Evolutionary conservation across 2,888 invertebrate species (phyloP).

Genomic region (Acleris holmiana): DNA sequence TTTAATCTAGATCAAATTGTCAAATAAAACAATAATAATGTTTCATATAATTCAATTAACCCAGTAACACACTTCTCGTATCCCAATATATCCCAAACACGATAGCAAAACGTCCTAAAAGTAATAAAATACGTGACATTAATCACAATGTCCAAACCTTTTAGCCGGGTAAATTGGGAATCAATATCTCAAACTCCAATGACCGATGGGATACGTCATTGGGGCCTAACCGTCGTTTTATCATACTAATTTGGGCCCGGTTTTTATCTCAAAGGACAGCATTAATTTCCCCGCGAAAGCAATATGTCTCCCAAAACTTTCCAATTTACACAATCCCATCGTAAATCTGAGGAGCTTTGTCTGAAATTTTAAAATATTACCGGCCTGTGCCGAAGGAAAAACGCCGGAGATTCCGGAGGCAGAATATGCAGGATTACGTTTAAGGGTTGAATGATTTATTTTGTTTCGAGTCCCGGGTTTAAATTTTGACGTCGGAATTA

Average conservation of each 20-base stretch:
- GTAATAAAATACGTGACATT: constrained; percentile 35
- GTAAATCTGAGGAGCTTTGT: constrained; percentile 71
- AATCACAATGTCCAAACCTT: constrained; percentile 34
- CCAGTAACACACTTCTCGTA: constrained; percentile 2
- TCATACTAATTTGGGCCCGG: constrained; percentile 38
- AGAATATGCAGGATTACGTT: constrained; percentile 51
- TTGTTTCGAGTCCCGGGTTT: constrained; percentile 42
- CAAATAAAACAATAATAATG: too few species aligned
- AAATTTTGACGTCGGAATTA: constrained; percentile 18
- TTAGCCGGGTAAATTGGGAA: constrained; percentile 34
- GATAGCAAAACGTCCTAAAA: constrained; percentile 23
- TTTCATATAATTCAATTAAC: constrained; percentile 17
- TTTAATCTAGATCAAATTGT: too few species aligned
- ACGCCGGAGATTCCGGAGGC: constrained; percentile 48
- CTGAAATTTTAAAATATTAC: constrained; percentile 71
- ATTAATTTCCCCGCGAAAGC: constrained; percentile 57
- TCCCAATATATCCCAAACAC: constrained; percentile 7
- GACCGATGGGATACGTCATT: constrained; percentile 43
- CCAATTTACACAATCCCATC: constrained; percentile 73
- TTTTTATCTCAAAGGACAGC: constrained; percentile 42
- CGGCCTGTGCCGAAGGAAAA: constrained; percentile 49
- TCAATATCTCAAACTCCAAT: constrained; percentile 49
- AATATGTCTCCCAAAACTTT: constrained; percentile 69
- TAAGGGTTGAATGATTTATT: constrained; percentile 65
- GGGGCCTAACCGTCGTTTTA: constrained; percentile 33